Percentiles rank a stretch among this genome's conserved stretches.
phyloP scores from a whole-genome alignment of 2,888 invertebrate genomes.

The Lymantria dispar region DNA sequence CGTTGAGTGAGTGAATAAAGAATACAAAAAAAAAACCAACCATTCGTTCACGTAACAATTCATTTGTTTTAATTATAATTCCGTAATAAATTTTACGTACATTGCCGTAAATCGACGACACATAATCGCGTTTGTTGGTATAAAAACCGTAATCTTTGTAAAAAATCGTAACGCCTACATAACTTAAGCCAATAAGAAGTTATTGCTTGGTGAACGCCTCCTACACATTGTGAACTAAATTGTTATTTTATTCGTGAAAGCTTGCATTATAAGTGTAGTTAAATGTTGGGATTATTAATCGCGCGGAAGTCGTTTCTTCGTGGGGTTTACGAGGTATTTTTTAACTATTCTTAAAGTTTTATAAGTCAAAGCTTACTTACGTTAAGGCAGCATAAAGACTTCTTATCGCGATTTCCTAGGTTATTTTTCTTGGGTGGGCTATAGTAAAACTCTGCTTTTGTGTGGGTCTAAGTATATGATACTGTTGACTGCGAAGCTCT shows the following conservation, averaged over 20 bases:
- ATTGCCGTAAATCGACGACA: background rate
- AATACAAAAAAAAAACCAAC: background rate
- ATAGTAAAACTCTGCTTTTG: too few species aligned
- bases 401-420: too few species aligned
- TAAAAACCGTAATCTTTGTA: constrained; percentile 9
- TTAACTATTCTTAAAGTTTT: too few species aligned
- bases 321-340: too few species aligned
- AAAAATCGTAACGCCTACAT: constrained; percentile 8
- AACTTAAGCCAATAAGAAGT: constrained; percentile 9
- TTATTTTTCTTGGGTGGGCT: too few species aligned
- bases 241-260: constrained; percentile 14
- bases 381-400: too few species aligned
- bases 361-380: too few species aligned
- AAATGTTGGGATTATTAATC: constrained; percentile 7
- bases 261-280: background rate
- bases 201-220: constrained; percentile 2
- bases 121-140: background rate
- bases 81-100: background rate
- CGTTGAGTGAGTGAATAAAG: background rate
- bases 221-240: constrained; percentile 4
- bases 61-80: background rate
- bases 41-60: background rate
- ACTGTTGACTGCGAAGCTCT: too few species aligned
- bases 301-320: background rate
- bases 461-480: too few species aligned